Evolutionary conservation across 2,888 invertebrate genomes (phyloP).

Genomic region (Andrena bucephala): DNA sequence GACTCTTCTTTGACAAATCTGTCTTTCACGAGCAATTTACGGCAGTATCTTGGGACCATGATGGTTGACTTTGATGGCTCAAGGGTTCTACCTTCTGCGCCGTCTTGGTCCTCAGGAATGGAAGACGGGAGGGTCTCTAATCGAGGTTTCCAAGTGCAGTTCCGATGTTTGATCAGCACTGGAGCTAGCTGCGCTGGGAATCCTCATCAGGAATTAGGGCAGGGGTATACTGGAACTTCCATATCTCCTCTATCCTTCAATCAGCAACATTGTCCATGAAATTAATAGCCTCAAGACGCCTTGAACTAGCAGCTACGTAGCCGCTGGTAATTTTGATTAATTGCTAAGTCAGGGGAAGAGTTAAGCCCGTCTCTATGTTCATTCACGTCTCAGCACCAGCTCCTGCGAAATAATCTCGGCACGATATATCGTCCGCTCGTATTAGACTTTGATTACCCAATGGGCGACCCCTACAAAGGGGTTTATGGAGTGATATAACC

Average conservation of each 20-base stretch:
- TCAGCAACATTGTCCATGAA: neutral
- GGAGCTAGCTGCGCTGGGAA: neutral
- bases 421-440: constrained; percentile 54
- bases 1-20: neutral
- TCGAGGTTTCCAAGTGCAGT: neutral
- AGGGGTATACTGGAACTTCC: neutral
- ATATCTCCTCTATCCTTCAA: neutral
- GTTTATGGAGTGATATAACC: constrained; percentile 64
- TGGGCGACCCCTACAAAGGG: constrained; percentile 39
- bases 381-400: neutral
- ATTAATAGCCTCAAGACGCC: neutral
- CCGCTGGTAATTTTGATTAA: neutral
- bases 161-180: constrained; percentile 6
- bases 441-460: constrained; percentile 59
- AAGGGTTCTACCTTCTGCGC: neutral
- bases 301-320: neutral
- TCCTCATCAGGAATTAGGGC: neutral
- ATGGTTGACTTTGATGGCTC: neutral
- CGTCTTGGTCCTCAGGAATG: neutral
- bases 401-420: constrained; percentile 31
- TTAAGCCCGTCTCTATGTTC: too few relatives aligned
- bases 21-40: neutral
- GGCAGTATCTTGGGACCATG: neutral
- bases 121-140: neutral
- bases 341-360: neutral